These are phyloP conservation scores for Disparrhopalites patrizii DNA, from an alignment of 2,888 invertebrate species.

Conservation along the genomic window DNA sequence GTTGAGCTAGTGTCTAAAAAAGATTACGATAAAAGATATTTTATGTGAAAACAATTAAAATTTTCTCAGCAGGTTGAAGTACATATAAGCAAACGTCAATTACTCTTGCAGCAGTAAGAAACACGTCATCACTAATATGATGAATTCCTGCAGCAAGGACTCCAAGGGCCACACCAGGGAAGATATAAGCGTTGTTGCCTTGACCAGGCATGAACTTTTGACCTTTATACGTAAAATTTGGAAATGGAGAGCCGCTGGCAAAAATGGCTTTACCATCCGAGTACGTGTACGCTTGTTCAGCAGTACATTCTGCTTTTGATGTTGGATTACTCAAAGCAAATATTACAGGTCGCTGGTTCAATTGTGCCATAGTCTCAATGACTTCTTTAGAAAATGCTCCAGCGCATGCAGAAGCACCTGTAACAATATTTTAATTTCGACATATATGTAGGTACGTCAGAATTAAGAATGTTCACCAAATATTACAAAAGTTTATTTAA, in stretches of 20 bases:
- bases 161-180: constrained; percentile 92
- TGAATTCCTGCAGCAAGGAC: constrained; percentile 86
- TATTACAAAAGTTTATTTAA: too few species aligned
- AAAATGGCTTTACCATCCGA: constrained; percentile 84
- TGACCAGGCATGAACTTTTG: constrained; percentile 86
- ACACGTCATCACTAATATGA: constrained; percentile 89
- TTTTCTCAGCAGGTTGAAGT: background rate
- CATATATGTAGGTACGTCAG: too few species aligned
- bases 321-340: constrained; percentile 99
- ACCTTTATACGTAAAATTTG: constrained; percentile 66
- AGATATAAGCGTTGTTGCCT: constrained; percentile 96
- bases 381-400: constrained; percentile 29
- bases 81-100: background rate
- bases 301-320: constrained; percentile 98
- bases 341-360: constrained; percentile 82
- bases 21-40: background rate
- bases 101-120: constrained; percentile 76
- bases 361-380: constrained; percentile 66
- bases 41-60: background rate
- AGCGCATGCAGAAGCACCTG: constrained; percentile 51
- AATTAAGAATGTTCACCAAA: too few species aligned
- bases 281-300: constrained; percentile 86
- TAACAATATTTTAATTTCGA: background rate
- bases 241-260: constrained; percentile 95
- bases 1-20: constrained; percentile 69